These are phyloP conservation scores for Sebastes itinus DNA, from an alignment of 2,797 vertebrate species.

Conservation along the genomic window DNA sequence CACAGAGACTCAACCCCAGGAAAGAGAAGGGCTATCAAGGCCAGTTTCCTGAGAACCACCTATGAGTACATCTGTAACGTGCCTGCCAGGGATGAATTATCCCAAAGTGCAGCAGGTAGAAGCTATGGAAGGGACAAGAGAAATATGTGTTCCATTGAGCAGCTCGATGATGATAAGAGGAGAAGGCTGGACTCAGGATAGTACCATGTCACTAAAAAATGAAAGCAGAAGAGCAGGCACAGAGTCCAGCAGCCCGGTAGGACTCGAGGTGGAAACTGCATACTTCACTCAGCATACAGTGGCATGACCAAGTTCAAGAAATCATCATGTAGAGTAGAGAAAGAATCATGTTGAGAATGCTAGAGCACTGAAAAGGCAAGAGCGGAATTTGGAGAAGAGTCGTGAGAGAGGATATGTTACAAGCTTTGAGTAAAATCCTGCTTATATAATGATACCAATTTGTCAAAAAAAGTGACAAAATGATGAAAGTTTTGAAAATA, in stretches of 20 bases:
- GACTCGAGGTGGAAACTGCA: neutral
- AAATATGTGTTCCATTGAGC: neutral
- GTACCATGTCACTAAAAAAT: neutral
- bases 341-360: neutral
- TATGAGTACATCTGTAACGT: neutral
- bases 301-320: neutral
- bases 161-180: neutral
- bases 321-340: neutral
- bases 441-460: neutral
- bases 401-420: neutral
- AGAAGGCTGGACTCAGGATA: neutral
- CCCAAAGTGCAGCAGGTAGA: neutral
- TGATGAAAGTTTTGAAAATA: neutral
- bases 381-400: neutral
- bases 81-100: neutral
- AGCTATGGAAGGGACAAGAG: neutral
- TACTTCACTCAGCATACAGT: neutral
- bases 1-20: neutral
- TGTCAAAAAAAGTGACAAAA: conserved; percentile 9
- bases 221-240: neutral
- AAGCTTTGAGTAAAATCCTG: neutral
- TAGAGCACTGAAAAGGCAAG: neutral
- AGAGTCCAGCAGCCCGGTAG: neutral
- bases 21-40: neutral
- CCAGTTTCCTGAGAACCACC: neutral